Base-by-base conservation (phyloP, 1,140 invertebrate species). In the Augochlora pura region DNA sequence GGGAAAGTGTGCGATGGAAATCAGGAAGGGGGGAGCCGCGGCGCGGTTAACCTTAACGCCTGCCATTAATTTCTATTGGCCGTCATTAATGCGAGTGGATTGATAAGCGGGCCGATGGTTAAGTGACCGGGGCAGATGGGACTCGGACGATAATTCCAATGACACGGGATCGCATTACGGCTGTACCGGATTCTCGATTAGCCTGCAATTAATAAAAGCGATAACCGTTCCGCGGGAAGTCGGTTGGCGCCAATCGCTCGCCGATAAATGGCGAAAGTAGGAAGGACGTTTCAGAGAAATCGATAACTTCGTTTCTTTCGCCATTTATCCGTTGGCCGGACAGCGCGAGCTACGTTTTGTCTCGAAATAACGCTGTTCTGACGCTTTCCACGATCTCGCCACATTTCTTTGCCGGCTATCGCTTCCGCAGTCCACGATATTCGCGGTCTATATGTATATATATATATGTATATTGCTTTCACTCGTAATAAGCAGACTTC, bases 131-230 rank as follows among this genome's bases (percentile, higher is more conserved):
- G 46, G 62, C 72, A 54, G 67, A 73, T 25, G 42, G 42, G 27
- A 54, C 68, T 59, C n/a, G 46, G 71, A 9, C 21, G 77, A 76
- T 81, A 81, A 81, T 68, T 67, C 70, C 39, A 25, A 75, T 77
- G 70, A 67, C 66, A 67, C 49, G 62, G 67, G 57, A 84, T 84
- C 65, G 78, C 79, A 72, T 79, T 77, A 73, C 64, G 60, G 38
- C 70, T 81, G 73, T 46, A 78, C 84, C n/a, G 54, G 32, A 32
- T 38, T 70, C 78, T 84, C 64, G 69, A 86, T 86, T 77, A 82
- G 57, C 62, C 10, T 62, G 49, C 79, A 84, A 86, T 86, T 86
- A 86, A 86, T 85, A 79, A 86, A 81, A 63, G 39, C 75, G 79
- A 86, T 86, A 86, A 86, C 57, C 80, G 66, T 59, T 46, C 72